These are phyloP conservation scores for Fragum fragum DNA, from an alignment of 2,888 invertebrate genomes.

Conservation along the genomic window DNA sequence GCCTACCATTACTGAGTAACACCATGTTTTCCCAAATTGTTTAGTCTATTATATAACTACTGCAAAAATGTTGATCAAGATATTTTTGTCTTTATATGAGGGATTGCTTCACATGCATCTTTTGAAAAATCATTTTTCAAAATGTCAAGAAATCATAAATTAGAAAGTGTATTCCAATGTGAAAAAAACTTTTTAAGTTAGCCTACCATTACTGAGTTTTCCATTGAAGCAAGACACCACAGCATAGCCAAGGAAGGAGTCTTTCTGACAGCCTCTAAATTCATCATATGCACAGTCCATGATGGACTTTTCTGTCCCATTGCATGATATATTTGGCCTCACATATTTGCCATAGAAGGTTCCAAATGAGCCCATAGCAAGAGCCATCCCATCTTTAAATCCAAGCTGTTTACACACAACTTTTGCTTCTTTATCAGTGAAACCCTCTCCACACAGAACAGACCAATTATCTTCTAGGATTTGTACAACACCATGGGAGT, in stretches of 20 bases:
- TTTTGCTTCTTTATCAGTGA: slow-evolving; percentile 73
- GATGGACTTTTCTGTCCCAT: slow-evolving; percentile 72
- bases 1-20: slow-evolving; percentile 67
- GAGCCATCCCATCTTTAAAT: slow-evolving; percentile 68
- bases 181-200: no score
- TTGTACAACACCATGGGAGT: slow-evolving; percentile 76
- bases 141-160: no score
- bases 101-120: no score
- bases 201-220: slow-evolving; percentile 66
- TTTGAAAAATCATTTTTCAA: no score
- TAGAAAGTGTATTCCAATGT: no score
- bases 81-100: no score
- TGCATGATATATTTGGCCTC: slow-evolving; percentile 73
- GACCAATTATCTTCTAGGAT: slow-evolving; percentile 75
- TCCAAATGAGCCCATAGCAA: slow-evolving; percentile 76
- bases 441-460: slow-evolving; percentile 77
- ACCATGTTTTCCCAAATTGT: no score
- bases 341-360: slow-evolving; percentile 70
- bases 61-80: no score
- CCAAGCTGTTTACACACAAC: slow-evolving; percentile 75
- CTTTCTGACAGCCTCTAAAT: slow-evolving; percentile 69
- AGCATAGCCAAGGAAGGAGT: slow-evolving; percentile 75
- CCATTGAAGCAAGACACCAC: slow-evolving; percentile 79
- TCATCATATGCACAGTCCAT: slow-evolving; percentile 71
- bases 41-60: no score